A percentile compares a stretch with the other conserved stretches of the same genome.
These are phyloP conservation scores for Hybognathus amarus DNA, from an alignment of 2,797 vertebrate species.

Conservation along the genomic window DNA sequence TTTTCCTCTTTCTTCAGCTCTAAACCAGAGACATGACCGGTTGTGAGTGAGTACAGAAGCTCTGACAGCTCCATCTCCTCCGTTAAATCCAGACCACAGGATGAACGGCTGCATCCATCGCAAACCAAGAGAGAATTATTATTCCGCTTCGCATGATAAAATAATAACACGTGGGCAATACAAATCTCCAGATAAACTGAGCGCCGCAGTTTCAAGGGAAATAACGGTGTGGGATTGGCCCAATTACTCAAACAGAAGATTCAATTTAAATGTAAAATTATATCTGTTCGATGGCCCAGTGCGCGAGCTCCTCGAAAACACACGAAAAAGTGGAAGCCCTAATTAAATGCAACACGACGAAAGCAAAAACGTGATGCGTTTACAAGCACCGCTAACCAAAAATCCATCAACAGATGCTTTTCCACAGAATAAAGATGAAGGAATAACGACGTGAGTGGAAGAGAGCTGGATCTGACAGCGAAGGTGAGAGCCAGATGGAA, in stretches of 20 bases:
- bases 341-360: constrained; percentile 30
- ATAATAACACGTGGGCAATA: constrained; percentile 8
- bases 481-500: constrained; percentile 65
- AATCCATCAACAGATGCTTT: constrained; percentile 22
- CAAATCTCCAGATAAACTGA: constrained; percentile 15
- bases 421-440: constrained; percentile 9
- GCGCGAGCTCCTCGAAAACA: constrained; percentile 14
- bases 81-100: not conserved
- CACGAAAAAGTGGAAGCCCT: not conserved
- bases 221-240: constrained; percentile 29
- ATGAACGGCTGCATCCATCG: constrained; percentile 26
- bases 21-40: constrained; percentile 10
- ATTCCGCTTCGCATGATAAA: constrained; percentile 8
- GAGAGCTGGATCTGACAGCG: constrained; percentile 47
- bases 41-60: not conserved
- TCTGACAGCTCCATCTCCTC: constrained; percentile 49
- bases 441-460: constrained; percentile 19
- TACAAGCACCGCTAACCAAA: constrained; percentile 21
- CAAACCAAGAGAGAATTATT: constrained; percentile 9
- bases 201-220: constrained; percentile 13
- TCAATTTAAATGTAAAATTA: constrained; percentile 42
- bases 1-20: constrained; percentile 5
- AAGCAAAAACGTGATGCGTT: not conserved
- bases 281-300: constrained; percentile 17
- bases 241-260: constrained; percentile 43